A percentile compares a stretch with the other conserved stretches of the same genome.
Evolutionary conservation across 2,113 vertebrate genomes (phyloP).

Genomic region (Anseranas semipalmata): DNA sequence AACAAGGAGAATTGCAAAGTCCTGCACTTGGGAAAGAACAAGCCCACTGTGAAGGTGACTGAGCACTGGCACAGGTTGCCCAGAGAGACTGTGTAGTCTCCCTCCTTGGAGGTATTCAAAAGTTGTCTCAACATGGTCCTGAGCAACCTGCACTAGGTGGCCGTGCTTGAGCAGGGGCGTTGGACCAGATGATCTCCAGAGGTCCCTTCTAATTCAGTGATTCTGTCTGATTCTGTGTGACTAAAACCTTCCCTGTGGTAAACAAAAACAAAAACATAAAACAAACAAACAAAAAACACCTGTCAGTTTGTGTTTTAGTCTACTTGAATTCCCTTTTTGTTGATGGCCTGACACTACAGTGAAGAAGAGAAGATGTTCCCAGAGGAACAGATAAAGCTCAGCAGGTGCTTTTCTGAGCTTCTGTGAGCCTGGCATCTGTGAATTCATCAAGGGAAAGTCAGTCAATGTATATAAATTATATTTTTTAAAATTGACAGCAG

Average conservation of each 20-base stretch:
- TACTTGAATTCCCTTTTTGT: conserved; percentile 32
- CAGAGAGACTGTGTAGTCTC: no score
- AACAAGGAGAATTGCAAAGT: no score
- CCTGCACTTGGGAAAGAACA: no score
- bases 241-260: conserved; percentile 45
- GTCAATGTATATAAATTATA: background rate
- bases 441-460: background rate
- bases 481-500: background rate
- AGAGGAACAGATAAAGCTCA: conserved; percentile 9
- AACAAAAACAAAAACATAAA: background rate
- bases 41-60: no score
- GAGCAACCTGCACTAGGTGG: no score
- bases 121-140: no score
- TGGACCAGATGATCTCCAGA: background rate
- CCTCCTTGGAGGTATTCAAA: no score
- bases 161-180: no score
- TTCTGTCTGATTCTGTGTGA: background rate
- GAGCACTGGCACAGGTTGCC: no score
- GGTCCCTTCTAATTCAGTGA: background rate
- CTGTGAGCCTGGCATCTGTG: background rate
- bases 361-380: background rate
- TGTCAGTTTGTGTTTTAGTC: background rate
- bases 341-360: background rate
- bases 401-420: conserved; percentile 55
- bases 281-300: background rate